Evolutionary conservation across 2,113 vertebrate species (phyloP).

Genomic region (Azemiops feae): DNA sequence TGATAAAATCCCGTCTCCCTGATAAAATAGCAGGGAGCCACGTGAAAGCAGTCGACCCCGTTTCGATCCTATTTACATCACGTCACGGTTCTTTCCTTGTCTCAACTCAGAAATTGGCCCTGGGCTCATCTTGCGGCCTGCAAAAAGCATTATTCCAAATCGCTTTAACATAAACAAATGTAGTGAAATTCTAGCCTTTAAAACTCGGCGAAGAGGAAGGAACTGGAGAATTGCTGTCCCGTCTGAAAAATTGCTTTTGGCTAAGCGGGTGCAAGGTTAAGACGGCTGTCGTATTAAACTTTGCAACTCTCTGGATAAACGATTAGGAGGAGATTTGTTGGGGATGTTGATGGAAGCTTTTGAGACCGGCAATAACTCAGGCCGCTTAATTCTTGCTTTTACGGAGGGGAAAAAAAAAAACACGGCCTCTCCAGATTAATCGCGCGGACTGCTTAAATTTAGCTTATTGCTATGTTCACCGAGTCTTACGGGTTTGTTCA

Average conservation of each 20-base stretch:
- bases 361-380: conserved; percentile 42
- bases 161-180: not conserved
- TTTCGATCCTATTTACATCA: not conserved
- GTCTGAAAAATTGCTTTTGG: conserved; percentile 53
- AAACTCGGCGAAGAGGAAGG: conserved; percentile 48
- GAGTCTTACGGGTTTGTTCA: not conserved
- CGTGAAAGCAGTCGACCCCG: not conserved
- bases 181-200: conserved; percentile 13
- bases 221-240: conserved; percentile 44
- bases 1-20: too few relatives aligned
- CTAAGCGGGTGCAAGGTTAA: not conserved
- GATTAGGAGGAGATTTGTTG: conserved; percentile 21
- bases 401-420: not conserved
- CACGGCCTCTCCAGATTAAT: not conserved
- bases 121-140: fast-evolving
- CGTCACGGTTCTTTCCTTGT: not conserved
- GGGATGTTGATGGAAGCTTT: conserved; percentile 36
- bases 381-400: not conserved
- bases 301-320: conserved; percentile 52
- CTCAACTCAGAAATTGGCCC: not conserved
- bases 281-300: conserved; percentile 44
- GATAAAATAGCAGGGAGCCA: not conserved
- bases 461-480: not conserved
- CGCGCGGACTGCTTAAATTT: not conserved
- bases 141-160: not conserved